Evolutionary conservation across 2,113 vertebrate species (phyloP).

Genomic region (Centrocercus urophasianus): DNA sequence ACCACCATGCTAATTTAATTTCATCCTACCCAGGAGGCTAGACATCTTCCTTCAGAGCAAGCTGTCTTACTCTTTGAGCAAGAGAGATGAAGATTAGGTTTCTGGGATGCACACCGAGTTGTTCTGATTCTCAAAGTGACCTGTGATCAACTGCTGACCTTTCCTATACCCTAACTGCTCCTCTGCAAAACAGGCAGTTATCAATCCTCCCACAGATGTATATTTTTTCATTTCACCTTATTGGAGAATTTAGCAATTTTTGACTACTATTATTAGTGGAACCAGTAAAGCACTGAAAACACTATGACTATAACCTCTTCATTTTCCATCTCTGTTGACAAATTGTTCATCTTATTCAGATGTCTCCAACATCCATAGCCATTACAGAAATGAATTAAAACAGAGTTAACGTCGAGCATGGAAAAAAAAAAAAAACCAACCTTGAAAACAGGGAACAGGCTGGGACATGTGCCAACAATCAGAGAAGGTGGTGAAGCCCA

Average conservation of each 20-base stretch:
- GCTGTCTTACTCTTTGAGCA: not conserved
- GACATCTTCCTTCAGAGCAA: slow-evolving; percentile 8
- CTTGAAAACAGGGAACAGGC: not conserved
- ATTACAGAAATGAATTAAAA: not conserved
- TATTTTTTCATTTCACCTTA: not conserved
- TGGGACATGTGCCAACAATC: not conserved
- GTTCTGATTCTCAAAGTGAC: not conserved
- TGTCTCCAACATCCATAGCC: not conserved
- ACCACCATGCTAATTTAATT: not conserved
- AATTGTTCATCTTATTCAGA: not conserved
- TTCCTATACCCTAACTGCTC: not conserved
- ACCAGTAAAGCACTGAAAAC: not conserved
- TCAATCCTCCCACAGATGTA: not conserved
- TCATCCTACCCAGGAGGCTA: not conserved
- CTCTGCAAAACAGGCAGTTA: not conserved
- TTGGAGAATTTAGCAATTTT: not conserved
- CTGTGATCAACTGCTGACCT: not conserved
- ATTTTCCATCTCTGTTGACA: not conserved
- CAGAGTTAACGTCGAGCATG: not conserved
- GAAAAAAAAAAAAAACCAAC: not conserved
- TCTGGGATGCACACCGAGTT: not conserved
- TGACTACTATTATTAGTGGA: not conserved
- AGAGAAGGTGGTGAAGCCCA: not conserved
- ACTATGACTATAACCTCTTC: not conserved
- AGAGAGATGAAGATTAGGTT: not conserved